Evolutionary conservation across 2,888 invertebrate species (phyloP).

Genomic region (Blastobasis lacticolella): DNA sequence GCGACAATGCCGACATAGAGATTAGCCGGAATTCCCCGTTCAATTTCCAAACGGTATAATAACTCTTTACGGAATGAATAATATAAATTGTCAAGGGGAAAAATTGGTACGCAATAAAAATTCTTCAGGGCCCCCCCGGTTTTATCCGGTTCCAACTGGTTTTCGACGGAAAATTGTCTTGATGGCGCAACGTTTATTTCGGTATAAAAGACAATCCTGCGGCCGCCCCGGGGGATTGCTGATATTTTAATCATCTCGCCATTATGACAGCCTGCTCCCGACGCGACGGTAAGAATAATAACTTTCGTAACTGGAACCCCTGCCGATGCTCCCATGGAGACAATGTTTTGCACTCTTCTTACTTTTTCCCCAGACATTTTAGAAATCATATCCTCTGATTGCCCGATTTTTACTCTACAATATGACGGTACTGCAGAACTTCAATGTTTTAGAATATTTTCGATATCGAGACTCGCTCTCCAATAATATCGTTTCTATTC

Average conservation of each 20-base stretch:
- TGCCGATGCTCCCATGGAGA: background rate
- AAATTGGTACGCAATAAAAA: conserved; percentile 32
- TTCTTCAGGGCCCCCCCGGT: conserved; percentile 17
- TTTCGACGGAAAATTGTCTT: conserved; percentile 34
- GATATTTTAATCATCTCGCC: conserved; percentile 44
- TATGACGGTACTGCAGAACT: no score
- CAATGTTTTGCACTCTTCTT: no score
- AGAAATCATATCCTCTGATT: no score
- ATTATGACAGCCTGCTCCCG: conserved; percentile 26
- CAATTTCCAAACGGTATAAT: conserved; percentile 24
- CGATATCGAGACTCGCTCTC: no score
- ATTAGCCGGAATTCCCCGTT: conserved; percentile 7
- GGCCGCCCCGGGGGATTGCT: conserved; percentile 24
- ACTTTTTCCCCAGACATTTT: no score
- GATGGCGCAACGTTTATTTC: conserved; percentile 35
- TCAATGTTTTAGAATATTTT: no score
- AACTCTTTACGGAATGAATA: conserved; percentile 32
- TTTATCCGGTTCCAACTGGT: conserved; percentile 25
- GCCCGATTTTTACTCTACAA: no score
- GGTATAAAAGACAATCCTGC: conserved; percentile 28
- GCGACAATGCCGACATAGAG: background rate
- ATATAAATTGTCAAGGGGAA: conserved; percentile 25
- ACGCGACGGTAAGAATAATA: conserved; percentile 25
- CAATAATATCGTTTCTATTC: no score
- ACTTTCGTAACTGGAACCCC: conserved; percentile 24